phyloP scores from a whole-genome alignment of 2,797 vertebrate species.

The Falco concolor region DNA sequence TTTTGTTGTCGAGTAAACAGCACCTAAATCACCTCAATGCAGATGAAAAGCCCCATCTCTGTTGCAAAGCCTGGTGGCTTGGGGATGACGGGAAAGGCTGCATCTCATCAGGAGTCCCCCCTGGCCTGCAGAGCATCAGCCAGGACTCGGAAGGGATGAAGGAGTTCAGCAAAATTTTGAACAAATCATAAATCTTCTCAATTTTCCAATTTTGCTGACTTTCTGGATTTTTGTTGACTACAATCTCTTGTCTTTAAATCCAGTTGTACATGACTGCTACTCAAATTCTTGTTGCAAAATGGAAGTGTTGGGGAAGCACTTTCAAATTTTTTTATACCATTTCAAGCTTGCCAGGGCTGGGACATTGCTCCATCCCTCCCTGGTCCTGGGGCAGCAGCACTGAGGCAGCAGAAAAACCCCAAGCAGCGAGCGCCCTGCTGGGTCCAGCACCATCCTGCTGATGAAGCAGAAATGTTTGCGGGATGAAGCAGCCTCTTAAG shows the following conservation, averaged over 20 bases:
- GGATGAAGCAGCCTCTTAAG: background rate
- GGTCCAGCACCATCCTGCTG: background rate
- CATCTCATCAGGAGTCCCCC: background rate
- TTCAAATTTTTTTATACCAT: background rate
- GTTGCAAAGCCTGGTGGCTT: background rate
- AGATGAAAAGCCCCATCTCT: background rate
- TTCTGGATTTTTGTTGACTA: background rate
- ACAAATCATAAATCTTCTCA: background rate
- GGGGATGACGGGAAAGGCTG: background rate
- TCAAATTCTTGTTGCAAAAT: background rate
- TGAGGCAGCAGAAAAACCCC: background rate
- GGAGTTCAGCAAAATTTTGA: background rate
- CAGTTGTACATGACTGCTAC: background rate
- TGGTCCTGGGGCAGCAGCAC: background rate
- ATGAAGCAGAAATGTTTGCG: fast-evolving
- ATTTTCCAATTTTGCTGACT: background rate
- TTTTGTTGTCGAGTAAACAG: background rate
- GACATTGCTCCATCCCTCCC: background rate
- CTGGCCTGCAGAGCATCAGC: background rate
- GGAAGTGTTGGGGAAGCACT: background rate
- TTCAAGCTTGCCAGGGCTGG: background rate
- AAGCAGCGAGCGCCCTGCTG: background rate
- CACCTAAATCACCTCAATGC: background rate
- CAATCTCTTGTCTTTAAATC: background rate
- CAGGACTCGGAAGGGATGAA: background rate